Base-by-base conservation (phyloP, 2,797 vertebrate genomes). In the Sarcophilus harrisii region DNA sequence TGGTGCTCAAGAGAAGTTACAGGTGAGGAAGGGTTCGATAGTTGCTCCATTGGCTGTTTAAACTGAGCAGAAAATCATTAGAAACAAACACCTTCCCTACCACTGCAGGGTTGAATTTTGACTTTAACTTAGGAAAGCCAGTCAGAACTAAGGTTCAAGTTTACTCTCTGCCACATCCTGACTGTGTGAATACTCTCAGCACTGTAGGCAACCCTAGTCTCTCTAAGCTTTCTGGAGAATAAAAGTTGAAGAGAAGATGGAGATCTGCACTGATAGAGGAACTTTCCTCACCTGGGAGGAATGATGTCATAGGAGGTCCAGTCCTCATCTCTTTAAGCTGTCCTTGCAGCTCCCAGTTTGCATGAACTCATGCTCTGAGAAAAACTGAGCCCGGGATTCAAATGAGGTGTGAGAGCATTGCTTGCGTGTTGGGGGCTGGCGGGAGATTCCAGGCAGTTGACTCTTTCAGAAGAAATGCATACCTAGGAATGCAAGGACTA, bases 401-500 rank as follows among this genome's bases (percentile, higher is more conserved):
- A 55, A 81, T 94, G 57, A 93, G 97, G 95, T 97, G 95, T 95
- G 58, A 93, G 96, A 97, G 95, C 96, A 93, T 57, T 96, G 97
- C 94, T 92, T 94, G 81, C 90, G 54, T 92, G 57, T 81, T 59
- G 95, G 94, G 62, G 91, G 62, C 91, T 96, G 94, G 93, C 92
- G 95, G 0, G 8, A 95, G 54, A 92, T 62, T 91, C 58, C 91
- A 87, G 49, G 95, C 58, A 96, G 92, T 89, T 95, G 92, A 96
- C 91, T 94, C 73, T 96, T 97, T 96, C 93, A 96, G 91, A 95
- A 96, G 90, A 97, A 97, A 94, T 96, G 93, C 38, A 95, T 90
- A 96, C 92, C 95, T 96, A 95, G 97, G 94, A 97, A 96, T 96
- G 96, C 95, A 95, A 94, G 94, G 97, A 90, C 93, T 96, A 87